Conservation (phyloP, 2,113 vertebrate species). For the Ptyas mucosa region DNA sequence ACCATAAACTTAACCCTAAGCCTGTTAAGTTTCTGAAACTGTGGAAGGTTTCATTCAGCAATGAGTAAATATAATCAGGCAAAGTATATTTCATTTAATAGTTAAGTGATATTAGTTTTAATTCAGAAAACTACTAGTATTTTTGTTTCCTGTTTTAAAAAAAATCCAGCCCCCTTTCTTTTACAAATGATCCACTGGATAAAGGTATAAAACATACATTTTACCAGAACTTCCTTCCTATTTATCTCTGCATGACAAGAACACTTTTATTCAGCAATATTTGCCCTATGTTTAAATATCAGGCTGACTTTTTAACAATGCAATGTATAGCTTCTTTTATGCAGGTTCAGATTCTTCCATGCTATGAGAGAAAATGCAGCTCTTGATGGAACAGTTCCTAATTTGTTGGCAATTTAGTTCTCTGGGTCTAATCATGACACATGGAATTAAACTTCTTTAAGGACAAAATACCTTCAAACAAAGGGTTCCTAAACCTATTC, state of each 20-base stretch:
- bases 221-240: conserved; percentile 35
- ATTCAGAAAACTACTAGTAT: conserved; percentile 7
- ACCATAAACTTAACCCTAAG: not conserved
- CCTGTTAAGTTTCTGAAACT: not conserved
- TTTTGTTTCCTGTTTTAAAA: conserved; percentile 15
- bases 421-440: conserved; percentile 60
- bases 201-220: conserved; percentile 25
- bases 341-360: conserved; percentile 67
- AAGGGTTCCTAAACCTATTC: conserved; percentile 75
- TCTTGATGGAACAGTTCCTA: conserved; percentile 62
- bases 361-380: conserved; percentile 73
- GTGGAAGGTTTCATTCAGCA: not conserved
- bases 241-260: conserved; percentile 47
- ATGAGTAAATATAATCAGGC: not conserved
- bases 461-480: conserved; percentile 83
- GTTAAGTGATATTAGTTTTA: conserved; percentile 36
- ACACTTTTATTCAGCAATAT: conserved; percentile 59
- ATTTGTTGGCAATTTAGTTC: conserved; percentile 24
- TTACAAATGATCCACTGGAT: conserved; percentile 9
- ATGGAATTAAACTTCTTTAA: conserved; percentile 84
- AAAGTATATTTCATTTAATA: conserved; percentile 20
- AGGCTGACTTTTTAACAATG: conserved; percentile 66
- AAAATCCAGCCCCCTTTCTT: not conserved
- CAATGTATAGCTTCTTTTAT: conserved; percentile 72
- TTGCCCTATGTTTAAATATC: conserved; percentile 59